Percentiles rank a stretch among this genome's conserved stretches.
phyloP scores from a whole-genome alignment of 2,797 vertebrate genomes.

The Lepidocolaptes lacrymiger region DNA sequence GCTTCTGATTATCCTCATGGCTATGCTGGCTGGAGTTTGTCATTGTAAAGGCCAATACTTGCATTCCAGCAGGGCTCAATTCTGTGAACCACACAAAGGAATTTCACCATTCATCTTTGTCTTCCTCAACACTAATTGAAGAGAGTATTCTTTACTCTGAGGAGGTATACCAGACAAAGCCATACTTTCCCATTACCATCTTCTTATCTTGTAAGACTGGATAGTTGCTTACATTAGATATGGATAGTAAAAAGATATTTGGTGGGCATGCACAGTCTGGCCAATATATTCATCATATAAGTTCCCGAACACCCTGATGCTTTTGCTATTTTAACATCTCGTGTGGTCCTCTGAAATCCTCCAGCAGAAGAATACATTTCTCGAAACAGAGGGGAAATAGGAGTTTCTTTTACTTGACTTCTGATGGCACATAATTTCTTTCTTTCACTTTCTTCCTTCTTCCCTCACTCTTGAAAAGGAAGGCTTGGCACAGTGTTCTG shows the following conservation, averaged over 20 bases:
- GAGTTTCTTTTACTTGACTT: neutral
- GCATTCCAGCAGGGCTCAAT: neutral
- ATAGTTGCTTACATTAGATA: neutral
- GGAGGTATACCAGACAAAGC: neutral
- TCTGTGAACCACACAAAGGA: neutral
- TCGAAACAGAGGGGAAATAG: neutral
- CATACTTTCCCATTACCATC: neutral
- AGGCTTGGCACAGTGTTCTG: neutral
- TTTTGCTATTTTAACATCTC: neutral
- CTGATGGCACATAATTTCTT: neutral
- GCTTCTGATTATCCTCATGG: neutral
- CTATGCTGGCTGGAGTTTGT: neutral
- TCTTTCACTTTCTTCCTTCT: neutral
- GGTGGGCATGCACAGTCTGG: neutral
- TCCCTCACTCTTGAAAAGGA: neutral
- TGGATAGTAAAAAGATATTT: neutral
- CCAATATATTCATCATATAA: fast-evolving
- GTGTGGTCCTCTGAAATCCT: neutral
- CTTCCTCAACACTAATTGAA: neutral
- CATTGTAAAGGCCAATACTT: neutral
- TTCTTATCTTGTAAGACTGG: neutral
- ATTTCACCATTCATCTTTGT: neutral
- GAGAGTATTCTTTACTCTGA: neutral
- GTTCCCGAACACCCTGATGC: neutral
- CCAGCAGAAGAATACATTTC: neutral